A percentile compares a stretch with the other conserved stretches of the same genome.
Conservation (phyloP, 2,888 invertebrate species). For the Andricus curvator region DNA sequence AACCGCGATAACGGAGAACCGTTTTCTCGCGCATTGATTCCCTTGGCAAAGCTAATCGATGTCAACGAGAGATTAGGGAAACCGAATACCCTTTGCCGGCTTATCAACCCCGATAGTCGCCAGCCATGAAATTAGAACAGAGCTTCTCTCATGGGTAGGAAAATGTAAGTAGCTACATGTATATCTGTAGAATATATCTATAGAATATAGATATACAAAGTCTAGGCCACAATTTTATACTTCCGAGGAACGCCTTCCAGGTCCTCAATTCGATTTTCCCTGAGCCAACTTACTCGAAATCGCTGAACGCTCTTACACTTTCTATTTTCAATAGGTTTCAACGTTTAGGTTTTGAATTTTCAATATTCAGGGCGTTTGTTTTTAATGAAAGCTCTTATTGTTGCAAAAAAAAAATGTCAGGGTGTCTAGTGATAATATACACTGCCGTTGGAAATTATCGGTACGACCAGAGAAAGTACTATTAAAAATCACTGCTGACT, state of each 20-base stretch:
- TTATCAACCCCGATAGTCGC: conserved; percentile 38
- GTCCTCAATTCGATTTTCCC: neutral
- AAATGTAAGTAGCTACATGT: conserved; percentile 22
- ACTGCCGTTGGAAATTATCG: too few species aligned
- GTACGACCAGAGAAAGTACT: too few species aligned
- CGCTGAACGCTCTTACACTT: neutral
- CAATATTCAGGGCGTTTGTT: too few species aligned
- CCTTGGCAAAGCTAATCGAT: conserved; percentile 32
- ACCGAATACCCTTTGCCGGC: conserved; percentile 20
- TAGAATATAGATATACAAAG: neutral
- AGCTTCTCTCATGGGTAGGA: neutral
- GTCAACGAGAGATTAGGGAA: conserved; percentile 39
- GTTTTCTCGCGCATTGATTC: conserved; percentile 35
- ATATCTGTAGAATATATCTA: neutral
- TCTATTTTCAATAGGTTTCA: neutral
- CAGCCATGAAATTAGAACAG: conserved; percentile 36
- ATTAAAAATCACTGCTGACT: too few species aligned
- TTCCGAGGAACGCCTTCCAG: neutral
- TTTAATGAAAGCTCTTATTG: too few species aligned
- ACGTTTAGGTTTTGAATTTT: too few species aligned
- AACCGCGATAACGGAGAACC: neutral
- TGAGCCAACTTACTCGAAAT: neutral
- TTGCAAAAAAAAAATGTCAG: too few species aligned
- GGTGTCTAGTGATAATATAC: too few species aligned
- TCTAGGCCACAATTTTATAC: neutral